Conservation (phyloP, 2,797 vertebrate genomes). For the Gambusia yucatana region DNA sequence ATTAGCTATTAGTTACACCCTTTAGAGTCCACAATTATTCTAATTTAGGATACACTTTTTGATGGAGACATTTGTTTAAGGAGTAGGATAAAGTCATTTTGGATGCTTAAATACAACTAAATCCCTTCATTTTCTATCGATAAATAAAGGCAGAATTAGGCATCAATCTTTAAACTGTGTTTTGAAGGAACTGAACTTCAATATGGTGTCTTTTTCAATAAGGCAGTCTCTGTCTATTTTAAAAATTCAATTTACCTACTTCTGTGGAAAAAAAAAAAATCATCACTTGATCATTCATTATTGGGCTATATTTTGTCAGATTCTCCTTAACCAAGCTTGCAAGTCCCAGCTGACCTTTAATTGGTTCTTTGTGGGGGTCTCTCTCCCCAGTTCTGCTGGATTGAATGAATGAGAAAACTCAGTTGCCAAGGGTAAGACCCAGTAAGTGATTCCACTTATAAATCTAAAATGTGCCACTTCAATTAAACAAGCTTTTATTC, state of each 20-base stretch:
- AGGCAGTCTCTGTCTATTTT: background rate
- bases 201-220: background rate
- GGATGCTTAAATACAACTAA: background rate
- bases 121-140: background rate
- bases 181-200: background rate
- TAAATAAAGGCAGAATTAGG: background rate
- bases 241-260: conserved; percentile 13
- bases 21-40: background rate
- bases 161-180: background rate
- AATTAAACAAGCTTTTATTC: conserved; percentile 80
- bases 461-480: conserved; percentile 82
- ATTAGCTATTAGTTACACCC: no score
- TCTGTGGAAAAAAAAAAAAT: conserved; percentile 21
- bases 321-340: conserved; percentile 66
- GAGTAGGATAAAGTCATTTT: background rate
- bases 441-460: conserved; percentile 79
- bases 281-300: conserved; percentile 29
- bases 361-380: conserved; percentile 53
- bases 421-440: conserved; percentile 76
- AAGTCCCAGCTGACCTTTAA: conserved; percentile 63
- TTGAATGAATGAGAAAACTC: conserved; percentile 71
- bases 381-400: conserved; percentile 41
- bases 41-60: background rate
- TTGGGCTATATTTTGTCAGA: conserved; percentile 42
- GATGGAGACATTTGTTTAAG: background rate